A percentile compares a stretch with the other conserved stretches of the same genome.
Evolutionary conservation across 1,140 invertebrate species (phyloP).

Genomic region (Spodoptera frugiperda): DNA sequence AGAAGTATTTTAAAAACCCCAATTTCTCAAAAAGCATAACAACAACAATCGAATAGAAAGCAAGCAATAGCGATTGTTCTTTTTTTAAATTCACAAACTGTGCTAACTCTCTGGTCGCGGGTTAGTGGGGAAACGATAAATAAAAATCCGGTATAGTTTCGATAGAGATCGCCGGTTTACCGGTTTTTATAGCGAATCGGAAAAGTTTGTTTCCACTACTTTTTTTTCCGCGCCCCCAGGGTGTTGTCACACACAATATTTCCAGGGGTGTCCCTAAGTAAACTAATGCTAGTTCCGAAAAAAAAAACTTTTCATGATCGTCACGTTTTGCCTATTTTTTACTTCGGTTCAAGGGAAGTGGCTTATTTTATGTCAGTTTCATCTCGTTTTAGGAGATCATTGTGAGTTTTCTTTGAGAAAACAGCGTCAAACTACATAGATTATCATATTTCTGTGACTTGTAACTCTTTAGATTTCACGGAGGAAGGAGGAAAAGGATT

Average conservation of each 20-base stretch:
- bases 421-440: too few species aligned
- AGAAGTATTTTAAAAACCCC: too few species aligned
- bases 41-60: conserved; percentile 11
- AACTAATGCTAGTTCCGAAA: conserved; percentile 24
- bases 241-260: conserved; percentile 46
- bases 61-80: neutral
- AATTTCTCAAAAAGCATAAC: neutral
- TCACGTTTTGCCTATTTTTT: conserved; percentile 11
- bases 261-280: conserved; percentile 13
- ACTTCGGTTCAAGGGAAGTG: neutral
- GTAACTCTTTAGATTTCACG: too few species aligned
- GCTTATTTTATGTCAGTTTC: neutral
- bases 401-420: neutral
- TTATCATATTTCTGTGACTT: too few species aligned
- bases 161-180: conserved; percentile 48
- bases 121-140: conserved; percentile 39
- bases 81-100: conserved; percentile 29
- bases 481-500: too few species aligned
- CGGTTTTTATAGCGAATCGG: conserved; percentile 48
- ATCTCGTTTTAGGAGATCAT: neutral
- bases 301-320: conserved; percentile 17
- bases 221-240: conserved; percentile 37
- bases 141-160: conserved; percentile 46
- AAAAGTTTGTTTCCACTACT: conserved; percentile 42
- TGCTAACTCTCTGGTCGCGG: neutral